Evolutionary conservation across 2,113 vertebrate genomes (phyloP).

Genomic region (Spilogale gracilis): DNA sequence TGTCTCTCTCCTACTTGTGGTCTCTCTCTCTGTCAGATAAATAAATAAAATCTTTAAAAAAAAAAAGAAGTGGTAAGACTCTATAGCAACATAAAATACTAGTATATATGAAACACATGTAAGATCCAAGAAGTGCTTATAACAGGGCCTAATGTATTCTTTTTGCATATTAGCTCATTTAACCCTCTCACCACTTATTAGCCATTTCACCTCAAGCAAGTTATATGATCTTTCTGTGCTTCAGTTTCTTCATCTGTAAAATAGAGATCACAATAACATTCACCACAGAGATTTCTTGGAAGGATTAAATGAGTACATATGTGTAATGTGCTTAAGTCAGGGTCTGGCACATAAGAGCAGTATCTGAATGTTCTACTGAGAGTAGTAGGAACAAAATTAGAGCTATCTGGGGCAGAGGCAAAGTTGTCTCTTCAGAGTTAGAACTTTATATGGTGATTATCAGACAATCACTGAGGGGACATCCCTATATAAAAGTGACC

Average conservation of each 20-base stretch:
- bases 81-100: background rate
- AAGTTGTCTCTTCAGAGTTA: background rate
- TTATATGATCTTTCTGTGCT: background rate
- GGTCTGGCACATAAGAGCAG: background rate
- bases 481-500: background rate
- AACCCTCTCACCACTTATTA: background rate
- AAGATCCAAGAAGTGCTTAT: slow-evolving; percentile 4
- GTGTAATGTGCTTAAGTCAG: background rate
- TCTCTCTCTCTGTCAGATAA: too few relatives aligned
- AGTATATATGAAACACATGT: background rate
- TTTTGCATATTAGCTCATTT: slow-evolving; percentile 19
- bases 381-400: background rate
- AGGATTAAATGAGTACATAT: slow-evolving; percentile 10
- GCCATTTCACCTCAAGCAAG: background rate
- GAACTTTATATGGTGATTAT: background rate
- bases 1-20: too few relatives aligned
- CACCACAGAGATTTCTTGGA: background rate
- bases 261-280: background rate
- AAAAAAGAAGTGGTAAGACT: background rate
- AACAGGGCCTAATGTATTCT: background rate
- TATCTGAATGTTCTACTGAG: background rate
- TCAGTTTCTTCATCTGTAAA: slow-evolving; percentile 18
- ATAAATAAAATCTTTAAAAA: too few relatives aligned
- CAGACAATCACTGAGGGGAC: background rate
- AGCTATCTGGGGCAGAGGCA: background rate